Conservation (phyloP, 2,113 vertebrate genomes). For the Pleuronectes platessa region DNA sequence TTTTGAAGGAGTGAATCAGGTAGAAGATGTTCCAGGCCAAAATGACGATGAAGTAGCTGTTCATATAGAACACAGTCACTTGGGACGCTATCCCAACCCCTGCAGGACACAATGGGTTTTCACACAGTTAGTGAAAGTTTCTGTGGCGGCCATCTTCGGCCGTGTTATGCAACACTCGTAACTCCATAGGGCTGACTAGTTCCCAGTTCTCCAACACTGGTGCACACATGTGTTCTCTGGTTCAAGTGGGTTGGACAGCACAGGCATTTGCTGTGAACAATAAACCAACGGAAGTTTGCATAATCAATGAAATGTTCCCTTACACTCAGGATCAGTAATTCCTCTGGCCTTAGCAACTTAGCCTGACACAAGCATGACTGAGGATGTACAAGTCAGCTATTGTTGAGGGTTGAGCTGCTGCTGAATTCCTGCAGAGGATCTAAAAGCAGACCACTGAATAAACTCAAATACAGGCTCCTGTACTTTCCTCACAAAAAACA, state of each 20-base stretch:
- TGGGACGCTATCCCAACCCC: constrained; percentile 91
- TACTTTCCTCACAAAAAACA: neutral
- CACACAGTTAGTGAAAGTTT: neutral
- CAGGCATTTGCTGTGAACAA: too few relatives aligned
- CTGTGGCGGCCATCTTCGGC: neutral
- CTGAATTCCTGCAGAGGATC: neutral
- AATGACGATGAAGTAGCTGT: constrained; percentile 92
- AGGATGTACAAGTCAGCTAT: constrained; percentile 4
- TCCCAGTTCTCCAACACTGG: neutral
- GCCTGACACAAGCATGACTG: neutral
- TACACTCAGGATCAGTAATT: neutral
- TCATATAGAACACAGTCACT: constrained; percentile 88
- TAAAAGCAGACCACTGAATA: neutral
- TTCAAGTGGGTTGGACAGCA: too few relatives aligned
- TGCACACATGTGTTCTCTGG: too few relatives aligned
- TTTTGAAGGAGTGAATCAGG: constrained; percentile 87
- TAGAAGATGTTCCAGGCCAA: constrained; percentile 93
- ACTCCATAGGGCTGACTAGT: neutral
- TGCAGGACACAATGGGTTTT: constrained; percentile 57
- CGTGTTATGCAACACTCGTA: neutral
- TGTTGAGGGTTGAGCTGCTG: neutral
- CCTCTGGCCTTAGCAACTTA: neutral
- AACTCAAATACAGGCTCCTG: neutral
- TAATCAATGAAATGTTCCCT: neutral
- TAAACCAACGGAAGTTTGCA: neutral